Base-by-base conservation (phyloP, 2,888 invertebrate genomes). In the Pemphredon lugubris region DNA sequence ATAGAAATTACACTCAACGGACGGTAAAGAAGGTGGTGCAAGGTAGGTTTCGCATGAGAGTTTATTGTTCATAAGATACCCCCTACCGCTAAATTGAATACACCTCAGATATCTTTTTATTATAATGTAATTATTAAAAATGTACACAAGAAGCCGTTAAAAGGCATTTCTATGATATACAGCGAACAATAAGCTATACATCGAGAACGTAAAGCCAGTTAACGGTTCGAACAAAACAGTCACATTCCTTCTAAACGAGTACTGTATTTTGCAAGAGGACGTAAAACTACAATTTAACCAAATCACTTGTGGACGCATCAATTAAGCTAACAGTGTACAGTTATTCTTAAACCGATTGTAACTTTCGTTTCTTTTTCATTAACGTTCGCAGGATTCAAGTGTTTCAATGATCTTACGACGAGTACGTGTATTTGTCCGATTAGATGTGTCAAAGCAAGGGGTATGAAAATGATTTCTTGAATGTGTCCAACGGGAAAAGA, bases 61-160 rank as follows among this genome's bases (percentile, higher is more conserved):
- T 86, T n/a, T 86, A 86, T 86, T 87, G 71, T 82, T 83, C 82
- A 79, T 82, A 79, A 83, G 79, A 83, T 79, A 71, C 65, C 65
- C 69, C 85, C 87, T 86, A 87, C 71, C 78, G 51, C 83, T 87
- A 87, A 83, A 81, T 83, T 86, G 80, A 85, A 85, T 88, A 88
- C 88, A 88, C 87, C 85, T 88, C 86, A 86, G 86, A 77, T 84
- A 83, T 76, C 48, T 45, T 54, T 64, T 76, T 79, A 70, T 78
- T 73, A 79, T 74, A 81, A 79, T 82, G 83, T 83, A 83, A 82
- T 78, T 80, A 76, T 85, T 81, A 84, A 83, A 86, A 87, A 88
- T 88, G 89, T 89, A 88, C 89, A 89, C 89, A 89, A 88, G 89
- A 89, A 89, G 86, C 88, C 86, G 84, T 84, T 84, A 83, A 70